Percentiles rank a stretch among this genome's conserved stretches.
phyloP scores from a whole-genome alignment of 2,113 vertebrate genomes.

The Pangasianodon hypophthalmus region DNA sequence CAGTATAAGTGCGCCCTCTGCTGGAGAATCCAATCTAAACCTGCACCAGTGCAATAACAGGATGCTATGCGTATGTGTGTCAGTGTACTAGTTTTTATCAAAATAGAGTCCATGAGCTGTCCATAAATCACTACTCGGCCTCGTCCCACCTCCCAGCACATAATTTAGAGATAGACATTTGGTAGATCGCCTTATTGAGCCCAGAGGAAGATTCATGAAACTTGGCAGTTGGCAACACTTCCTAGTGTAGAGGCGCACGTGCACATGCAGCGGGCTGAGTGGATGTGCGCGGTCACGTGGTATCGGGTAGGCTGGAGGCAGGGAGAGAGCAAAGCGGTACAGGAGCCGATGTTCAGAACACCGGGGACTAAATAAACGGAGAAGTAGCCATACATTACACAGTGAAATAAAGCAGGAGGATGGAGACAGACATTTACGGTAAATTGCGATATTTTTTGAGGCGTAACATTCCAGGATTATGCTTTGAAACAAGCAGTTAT shows the following conservation, averaged over 20 bases:
- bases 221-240: not conserved
- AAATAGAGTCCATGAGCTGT: not conserved
- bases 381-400: not conserved
- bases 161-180: not conserved
- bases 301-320: slow-evolving; percentile 4
- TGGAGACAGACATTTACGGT: slow-evolving; percentile 54
- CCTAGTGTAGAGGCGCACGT: not conserved
- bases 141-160: not conserved
- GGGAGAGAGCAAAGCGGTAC: not conserved
- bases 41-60: not conserved
- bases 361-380: slow-evolving; percentile 11
- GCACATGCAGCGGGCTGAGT: not conserved
- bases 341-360: slow-evolving; percentile 21
- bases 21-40: not conserved
- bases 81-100: not conserved
- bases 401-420: slow-evolving; percentile 32
- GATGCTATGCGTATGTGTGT: too few species aligned
- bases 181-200: too few species aligned
- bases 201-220: not conserved
- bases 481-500: not conserved
- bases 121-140: not conserved
- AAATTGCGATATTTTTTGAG: not conserved
- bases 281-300: slow-evolving; percentile 41
- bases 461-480: not conserved
- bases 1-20: not conserved